Conservation (phyloP, 2,113 vertebrate species). For the Turdus rufiventris region DNA sequence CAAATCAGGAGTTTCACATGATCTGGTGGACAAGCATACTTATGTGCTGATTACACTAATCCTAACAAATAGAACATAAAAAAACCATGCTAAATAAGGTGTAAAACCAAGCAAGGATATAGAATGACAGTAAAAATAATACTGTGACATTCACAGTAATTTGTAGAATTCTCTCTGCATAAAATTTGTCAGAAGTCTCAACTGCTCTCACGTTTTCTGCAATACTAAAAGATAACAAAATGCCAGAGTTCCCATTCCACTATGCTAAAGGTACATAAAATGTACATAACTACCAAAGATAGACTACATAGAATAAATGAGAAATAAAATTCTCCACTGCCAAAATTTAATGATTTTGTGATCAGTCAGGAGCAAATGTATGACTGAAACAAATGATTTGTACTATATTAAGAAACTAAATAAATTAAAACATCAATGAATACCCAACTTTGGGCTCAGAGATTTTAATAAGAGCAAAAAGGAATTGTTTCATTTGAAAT, state of each 20-base stretch:
- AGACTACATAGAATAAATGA: not conserved
- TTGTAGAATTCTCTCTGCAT: not conserved
- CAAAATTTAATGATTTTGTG: not conserved
- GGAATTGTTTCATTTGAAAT: not conserved
- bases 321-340: not conserved
- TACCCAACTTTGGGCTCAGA: not conserved
- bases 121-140: not conserved
- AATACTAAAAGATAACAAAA: not conserved
- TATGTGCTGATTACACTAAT: not conserved
- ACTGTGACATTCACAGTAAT: not conserved
- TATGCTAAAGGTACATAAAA: not conserved
- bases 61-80: not conserved
- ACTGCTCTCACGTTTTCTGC: not conserved
- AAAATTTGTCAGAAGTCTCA: not conserved
- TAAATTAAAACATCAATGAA: not conserved
- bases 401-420: not conserved
- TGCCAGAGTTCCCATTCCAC: not conserved
- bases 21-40: not conserved
- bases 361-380: not conserved
- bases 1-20: not conserved
- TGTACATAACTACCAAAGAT: not conserved
- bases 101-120: not conserved
- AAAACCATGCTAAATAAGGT: not conserved
- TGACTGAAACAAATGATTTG: not conserved
- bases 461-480: not conserved